Evolutionary conservation across 2,113 vertebrate genomes (phyloP).

Genomic region (Oncorhynchus kisutch): DNA sequence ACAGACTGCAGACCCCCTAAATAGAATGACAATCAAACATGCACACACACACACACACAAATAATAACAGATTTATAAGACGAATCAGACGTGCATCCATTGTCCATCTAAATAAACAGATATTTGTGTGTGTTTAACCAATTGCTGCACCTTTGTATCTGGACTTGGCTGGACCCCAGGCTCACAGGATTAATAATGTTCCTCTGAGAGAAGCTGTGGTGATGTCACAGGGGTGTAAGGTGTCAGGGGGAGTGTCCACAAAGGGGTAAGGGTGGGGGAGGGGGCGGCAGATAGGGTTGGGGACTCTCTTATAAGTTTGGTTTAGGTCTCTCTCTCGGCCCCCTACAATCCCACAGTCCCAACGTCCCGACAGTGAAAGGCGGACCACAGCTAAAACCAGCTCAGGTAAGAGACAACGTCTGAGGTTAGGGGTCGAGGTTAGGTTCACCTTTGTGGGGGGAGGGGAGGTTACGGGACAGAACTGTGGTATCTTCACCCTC

Average conservation of each 20-base stretch:
- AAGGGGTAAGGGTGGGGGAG: not conserved
- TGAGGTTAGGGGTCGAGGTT: too few species aligned
- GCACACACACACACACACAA: not conserved
- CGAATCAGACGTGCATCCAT: too few species aligned
- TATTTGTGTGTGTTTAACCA: not conserved
- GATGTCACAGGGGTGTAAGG: conserved; percentile 30
- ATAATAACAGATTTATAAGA: not conserved
- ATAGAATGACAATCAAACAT: conserved; percentile 21
- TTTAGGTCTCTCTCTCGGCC: conserved; percentile 38
- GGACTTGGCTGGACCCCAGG: not conserved
- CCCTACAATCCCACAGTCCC: conserved; percentile 5
- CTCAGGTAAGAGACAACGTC: not conserved
- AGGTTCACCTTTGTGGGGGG: too few species aligned
- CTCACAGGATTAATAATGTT: not conserved
- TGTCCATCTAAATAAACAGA: not conserved
- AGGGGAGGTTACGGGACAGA: not conserved
- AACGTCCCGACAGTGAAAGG: not conserved
- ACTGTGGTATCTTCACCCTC: not conserved
- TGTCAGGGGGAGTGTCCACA: conserved; percentile 5
- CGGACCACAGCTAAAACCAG: not conserved
- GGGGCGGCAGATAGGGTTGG: not conserved
- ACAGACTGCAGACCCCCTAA: not conserved
- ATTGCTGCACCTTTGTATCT: too few species aligned
- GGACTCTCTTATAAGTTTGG: conserved; percentile 49
- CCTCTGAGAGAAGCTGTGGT: not conserved